Evolutionary conservation across 2,113 vertebrate genomes (phyloP).

Genomic region (Chunga burmeisteri): DNA sequence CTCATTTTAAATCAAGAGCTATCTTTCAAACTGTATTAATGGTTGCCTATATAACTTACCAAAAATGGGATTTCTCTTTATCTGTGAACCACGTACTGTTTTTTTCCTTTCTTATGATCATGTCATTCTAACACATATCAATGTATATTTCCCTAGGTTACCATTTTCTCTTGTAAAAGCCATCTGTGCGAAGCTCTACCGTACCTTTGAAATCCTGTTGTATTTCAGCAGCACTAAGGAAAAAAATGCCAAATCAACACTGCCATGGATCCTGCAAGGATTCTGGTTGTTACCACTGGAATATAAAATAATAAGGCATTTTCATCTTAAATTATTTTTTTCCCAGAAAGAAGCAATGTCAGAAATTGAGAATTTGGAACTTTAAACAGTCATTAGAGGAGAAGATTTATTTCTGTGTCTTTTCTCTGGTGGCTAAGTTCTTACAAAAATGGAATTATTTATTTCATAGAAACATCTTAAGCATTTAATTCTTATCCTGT

Average conservation of each 20-base stretch:
- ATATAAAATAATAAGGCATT: neutral
- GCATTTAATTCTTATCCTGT: neutral
- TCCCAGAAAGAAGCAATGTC: neutral
- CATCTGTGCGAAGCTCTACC: neutral
- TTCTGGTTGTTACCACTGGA: neutral
- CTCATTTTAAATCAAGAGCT: neutral
- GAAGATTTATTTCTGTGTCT: neutral
- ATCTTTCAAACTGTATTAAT: neutral
- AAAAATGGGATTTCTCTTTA: fast-evolving
- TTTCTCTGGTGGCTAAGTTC: neutral
- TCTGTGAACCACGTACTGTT: too few species aligned
- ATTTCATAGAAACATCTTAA: neutral
- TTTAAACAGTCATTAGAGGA: neutral
- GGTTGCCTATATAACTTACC: neutral
- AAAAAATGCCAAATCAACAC: neutral
- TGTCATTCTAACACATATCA: neutral
- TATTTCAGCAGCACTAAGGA: neutral
- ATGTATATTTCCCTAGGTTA: neutral
- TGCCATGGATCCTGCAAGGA: neutral
- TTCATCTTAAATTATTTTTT: neutral
- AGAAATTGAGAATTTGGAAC: neutral
- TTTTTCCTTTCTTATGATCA: neutral
- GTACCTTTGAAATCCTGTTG: neutral
- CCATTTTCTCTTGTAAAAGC: neutral
- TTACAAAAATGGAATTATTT: neutral